These are phyloP conservation scores for Trilocha varians DNA, from an alignment of 2,888 invertebrate genomes.

Conservation along the genomic window DNA sequence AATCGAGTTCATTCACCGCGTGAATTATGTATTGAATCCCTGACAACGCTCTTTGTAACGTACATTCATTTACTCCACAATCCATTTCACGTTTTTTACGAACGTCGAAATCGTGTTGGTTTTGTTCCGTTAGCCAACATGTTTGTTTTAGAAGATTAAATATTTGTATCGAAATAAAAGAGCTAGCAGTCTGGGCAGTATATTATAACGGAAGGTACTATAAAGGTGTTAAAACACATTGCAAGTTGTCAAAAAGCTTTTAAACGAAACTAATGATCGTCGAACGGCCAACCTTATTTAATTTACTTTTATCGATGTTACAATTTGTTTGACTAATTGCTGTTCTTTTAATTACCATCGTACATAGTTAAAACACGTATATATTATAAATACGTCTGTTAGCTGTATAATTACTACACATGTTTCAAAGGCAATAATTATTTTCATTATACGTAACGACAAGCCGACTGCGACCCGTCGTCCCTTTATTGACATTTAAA, in stretches of 20 bases:
- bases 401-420: conserved; percentile 35
- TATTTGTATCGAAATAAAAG: neutral
- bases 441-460: conserved; percentile 41
- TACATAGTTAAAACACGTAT: neutral
- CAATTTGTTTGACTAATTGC: conserved; percentile 16
- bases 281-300: conserved; percentile 29
- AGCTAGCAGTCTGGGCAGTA: neutral
- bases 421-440: conserved; percentile 43
- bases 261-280: conserved; percentile 48
- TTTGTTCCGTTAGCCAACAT: neutral
- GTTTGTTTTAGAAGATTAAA: neutral
- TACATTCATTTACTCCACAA: conserved; percentile 24
- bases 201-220: conserved; percentile 15
- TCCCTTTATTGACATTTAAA: conserved; percentile 57
- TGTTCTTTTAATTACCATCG: conserved; percentile 8
- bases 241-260: conserved; percentile 64
- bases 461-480: conserved; percentile 44
- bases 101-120: conserved; percentile 10
- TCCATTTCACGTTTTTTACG: neutral
- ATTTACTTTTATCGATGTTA: conserved; percentile 13
- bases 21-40: conserved; percentile 68
- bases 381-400: conserved; percentile 16
- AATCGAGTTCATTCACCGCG: conserved; percentile 68
- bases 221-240: conserved; percentile 36
- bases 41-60: conserved; percentile 48